A percentile compares a stretch with the other conserved stretches of the same genome.
phyloP scores from a whole-genome alignment of 2,797 vertebrate species.

The Lutjanus campechanus region DNA sequence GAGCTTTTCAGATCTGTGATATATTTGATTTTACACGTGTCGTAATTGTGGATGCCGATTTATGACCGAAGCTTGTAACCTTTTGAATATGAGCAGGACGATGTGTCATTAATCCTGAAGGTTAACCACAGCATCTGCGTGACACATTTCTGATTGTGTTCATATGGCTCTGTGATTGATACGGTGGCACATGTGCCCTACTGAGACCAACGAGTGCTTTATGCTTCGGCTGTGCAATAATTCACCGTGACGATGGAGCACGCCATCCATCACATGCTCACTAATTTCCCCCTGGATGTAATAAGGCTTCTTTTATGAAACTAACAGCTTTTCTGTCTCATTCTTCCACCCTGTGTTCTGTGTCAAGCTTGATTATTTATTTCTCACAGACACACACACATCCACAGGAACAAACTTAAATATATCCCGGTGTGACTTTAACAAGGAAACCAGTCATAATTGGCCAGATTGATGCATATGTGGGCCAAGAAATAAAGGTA shows the following conservation, averaged over 20 bases:
- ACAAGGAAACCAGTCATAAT: not conserved
- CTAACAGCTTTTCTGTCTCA: slow-evolving; percentile 25
- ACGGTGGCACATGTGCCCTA: slow-evolving; percentile 45
- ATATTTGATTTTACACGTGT: not conserved
- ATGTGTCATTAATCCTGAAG: slow-evolving; percentile 58
- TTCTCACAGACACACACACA: slow-evolving; percentile 14
- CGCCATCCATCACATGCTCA: slow-evolving; percentile 76
- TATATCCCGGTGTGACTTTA: not conserved
- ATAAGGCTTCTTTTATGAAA: slow-evolving; percentile 66
- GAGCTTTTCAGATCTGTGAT: not conserved
- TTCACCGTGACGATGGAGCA: slow-evolving; percentile 61
- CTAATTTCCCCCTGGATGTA: slow-evolving; percentile 79
- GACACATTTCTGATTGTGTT: slow-evolving; percentile 68
- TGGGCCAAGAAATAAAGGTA: too few relatives aligned
- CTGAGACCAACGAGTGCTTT: slow-evolving; percentile 73
- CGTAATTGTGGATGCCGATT: slow-evolving; percentile 12
- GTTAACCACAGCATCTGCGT: slow-evolving; percentile 53
- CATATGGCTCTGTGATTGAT: slow-evolving; percentile 71
- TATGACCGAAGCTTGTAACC: slow-evolving; percentile 25
- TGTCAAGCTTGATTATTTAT: slow-evolving; percentile 19
- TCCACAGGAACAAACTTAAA: not conserved
- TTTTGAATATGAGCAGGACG: slow-evolving; percentile 38
- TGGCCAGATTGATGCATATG: too few relatives aligned
- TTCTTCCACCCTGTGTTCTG: slow-evolving; percentile 10
- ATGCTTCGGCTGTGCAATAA: slow-evolving; percentile 72